Evolutionary conservation across 2,797 vertebrate species (phyloP).

Genomic region (Scomberomorus guttatus): DNA sequence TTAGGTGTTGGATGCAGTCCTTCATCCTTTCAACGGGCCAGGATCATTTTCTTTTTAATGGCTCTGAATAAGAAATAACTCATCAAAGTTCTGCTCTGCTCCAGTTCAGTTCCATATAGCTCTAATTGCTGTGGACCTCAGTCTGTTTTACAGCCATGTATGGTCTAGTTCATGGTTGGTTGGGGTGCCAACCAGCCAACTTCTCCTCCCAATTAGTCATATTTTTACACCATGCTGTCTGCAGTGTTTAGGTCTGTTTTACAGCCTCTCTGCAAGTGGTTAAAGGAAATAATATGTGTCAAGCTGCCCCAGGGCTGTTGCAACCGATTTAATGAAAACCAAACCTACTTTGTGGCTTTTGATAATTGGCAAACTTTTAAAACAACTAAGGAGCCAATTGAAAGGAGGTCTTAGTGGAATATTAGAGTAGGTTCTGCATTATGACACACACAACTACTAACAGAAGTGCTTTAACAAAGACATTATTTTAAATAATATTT

Average conservation of each 20-base stretch:
- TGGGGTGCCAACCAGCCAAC: constrained; percentile 41
- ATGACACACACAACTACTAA: background rate
- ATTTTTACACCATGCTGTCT: constrained; percentile 49
- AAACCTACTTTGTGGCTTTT: constrained; percentile 31
- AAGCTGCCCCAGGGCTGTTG: constrained; percentile 46
- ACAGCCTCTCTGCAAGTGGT: constrained; percentile 32
- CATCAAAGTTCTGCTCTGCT: constrained; percentile 5
- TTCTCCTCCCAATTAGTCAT: constrained; percentile 64
- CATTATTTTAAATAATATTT: background rate
- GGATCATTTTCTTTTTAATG: background rate
- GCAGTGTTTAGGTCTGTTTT: constrained; percentile 46
- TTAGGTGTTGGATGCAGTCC: background rate
- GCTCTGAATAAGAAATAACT: background rate
- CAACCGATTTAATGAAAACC: constrained; percentile 62
- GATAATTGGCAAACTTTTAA: constrained; percentile 42
- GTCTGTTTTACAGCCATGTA: constrained; percentile 44
- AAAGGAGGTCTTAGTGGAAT: background rate
- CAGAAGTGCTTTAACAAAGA: background rate
- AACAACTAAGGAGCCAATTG: constrained; percentile 13
- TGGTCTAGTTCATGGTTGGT: constrained; percentile 49
- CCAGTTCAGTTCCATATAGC: constrained; percentile 1
- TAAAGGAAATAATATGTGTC: constrained; percentile 47
- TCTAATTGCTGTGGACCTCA: constrained; percentile 19
- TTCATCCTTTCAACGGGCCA: background rate
- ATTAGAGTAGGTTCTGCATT: background rate